phyloP scores from a whole-genome alignment of 2,797 vertebrate species.

The Apodemus agrarius region DNA sequence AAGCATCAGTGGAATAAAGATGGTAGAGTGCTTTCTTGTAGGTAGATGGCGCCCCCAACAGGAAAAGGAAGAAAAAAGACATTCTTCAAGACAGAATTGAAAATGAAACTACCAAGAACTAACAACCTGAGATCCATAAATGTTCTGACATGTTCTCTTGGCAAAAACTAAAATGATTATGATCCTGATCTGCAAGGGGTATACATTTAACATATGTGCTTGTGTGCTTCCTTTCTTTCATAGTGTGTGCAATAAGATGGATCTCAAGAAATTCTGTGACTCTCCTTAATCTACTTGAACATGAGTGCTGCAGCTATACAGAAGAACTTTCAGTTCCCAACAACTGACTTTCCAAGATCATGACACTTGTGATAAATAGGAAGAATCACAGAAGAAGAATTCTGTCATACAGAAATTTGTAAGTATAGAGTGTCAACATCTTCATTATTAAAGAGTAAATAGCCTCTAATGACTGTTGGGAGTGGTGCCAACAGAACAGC shows the following conservation, averaged over 20 bases:
- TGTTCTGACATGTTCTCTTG: not conserved
- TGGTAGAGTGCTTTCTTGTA: not conserved
- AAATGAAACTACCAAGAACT: not conserved
- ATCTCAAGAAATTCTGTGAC: not conserved
- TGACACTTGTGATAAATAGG: not conserved
- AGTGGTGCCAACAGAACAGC: not conserved
- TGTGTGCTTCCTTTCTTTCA: not conserved
- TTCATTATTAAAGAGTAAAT: not conserved
- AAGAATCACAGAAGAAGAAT: not conserved
- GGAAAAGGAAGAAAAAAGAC: not conserved
- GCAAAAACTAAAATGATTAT: not conserved
- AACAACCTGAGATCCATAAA: not conserved
- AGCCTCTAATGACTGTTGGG: not conserved
- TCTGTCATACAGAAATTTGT: not conserved
- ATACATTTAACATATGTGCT: not conserved
- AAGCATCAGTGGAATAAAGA: not conserved
- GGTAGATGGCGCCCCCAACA: not conserved
- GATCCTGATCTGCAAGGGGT: not conserved
- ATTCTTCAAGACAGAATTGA: not conserved
- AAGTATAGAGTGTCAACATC: not conserved
- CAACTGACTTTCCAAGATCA: not conserved
- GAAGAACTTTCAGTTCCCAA: not conserved
- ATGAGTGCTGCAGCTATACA: not conserved
- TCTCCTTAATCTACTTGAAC: not conserved
- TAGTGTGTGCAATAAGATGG: not conserved